Evolutionary conservation across 2,797 vertebrate genomes (phyloP).

Genomic region (Oreochromis grahami): DNA sequence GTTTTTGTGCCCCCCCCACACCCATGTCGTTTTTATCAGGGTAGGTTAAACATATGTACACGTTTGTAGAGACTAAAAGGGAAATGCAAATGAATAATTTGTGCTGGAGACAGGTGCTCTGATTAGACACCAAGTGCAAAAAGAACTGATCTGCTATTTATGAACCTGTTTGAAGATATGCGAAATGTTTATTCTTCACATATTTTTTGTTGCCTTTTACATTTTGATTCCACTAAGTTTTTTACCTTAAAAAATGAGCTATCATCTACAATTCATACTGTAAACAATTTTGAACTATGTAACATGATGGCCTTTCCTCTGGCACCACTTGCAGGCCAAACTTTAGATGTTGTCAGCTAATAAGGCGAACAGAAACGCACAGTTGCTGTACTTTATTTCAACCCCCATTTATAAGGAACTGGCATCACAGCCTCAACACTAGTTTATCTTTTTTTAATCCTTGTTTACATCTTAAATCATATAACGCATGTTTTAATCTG

Average conservation of each 20-base stretch:
- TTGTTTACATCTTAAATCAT: slow-evolving; percentile 14
- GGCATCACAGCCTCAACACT: not conserved
- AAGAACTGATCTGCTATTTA: not conserved
- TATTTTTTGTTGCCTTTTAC: not conserved
- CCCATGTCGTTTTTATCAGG: not conserved
- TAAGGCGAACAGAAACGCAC: not conserved
- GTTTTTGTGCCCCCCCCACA: not conserved
- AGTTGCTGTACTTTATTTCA: not conserved
- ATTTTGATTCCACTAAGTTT: not conserved
- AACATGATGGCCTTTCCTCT: not conserved
- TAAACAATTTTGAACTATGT: not conserved
- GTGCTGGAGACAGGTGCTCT: not conserved
- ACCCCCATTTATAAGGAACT: not conserved
- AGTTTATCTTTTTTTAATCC: not conserved
- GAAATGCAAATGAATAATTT: slow-evolving; percentile 4
- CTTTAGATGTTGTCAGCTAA: not conserved
- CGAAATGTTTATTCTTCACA: not conserved
- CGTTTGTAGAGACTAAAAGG: slow-evolving; percentile 1
- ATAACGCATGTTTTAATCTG: not conserved
- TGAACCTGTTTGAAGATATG: not conserved
- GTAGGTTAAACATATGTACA: not conserved
- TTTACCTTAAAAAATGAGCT: not conserved
- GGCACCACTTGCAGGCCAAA: slow-evolving; percentile 36
- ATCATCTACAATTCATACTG: not conserved
- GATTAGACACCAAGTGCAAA: slow-evolving; percentile 1